These are phyloP conservation scores for Rhorus exstirpatorius DNA, from an alignment of 2,888 invertebrate species.

Conservation along the genomic window DNA sequence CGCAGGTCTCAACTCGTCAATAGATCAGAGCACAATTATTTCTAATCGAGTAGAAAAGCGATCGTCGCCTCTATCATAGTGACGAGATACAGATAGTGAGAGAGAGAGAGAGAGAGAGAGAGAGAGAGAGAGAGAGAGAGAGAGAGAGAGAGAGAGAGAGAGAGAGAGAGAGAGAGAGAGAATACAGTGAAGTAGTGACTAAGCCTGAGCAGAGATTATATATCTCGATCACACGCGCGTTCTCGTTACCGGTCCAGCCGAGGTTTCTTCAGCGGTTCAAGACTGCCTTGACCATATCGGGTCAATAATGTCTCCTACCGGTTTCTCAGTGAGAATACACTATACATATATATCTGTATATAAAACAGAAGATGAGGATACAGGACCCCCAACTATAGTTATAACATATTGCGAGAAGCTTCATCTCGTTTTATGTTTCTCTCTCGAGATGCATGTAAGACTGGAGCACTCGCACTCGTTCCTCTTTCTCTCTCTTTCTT, in stretches of 20 bases:
- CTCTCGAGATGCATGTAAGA: conserved; percentile 26
- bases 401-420: conserved; percentile 1
- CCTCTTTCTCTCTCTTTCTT: conserved; percentile 48
- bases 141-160: conserved; percentile 11
- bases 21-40: conserved; percentile 68
- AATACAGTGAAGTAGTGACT: conserved; percentile 57
- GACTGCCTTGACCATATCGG: conserved; percentile 82
- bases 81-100: too few species aligned
- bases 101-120: conserved; percentile 22
- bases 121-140: conserved; percentile 22
- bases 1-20: conserved; percentile 36
- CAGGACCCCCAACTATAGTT: not conserved
- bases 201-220: conserved; percentile 56
- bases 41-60: conserved; percentile 72
- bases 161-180: conserved; percentile 16
- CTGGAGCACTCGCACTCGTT: conserved; percentile 48
- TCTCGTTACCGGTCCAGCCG: conserved; percentile 71
- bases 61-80: conserved; percentile 14
- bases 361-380: not conserved
- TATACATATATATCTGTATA: conserved; percentile 17
- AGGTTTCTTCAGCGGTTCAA: conserved; percentile 76
- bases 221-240: conserved; percentile 60
- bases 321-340: conserved; percentile 68
- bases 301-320: conserved; percentile 82
- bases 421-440: conserved; percentile 40